Conservation (phyloP, 2,888 invertebrate species). For the Phaedon cochleariae region DNA sequence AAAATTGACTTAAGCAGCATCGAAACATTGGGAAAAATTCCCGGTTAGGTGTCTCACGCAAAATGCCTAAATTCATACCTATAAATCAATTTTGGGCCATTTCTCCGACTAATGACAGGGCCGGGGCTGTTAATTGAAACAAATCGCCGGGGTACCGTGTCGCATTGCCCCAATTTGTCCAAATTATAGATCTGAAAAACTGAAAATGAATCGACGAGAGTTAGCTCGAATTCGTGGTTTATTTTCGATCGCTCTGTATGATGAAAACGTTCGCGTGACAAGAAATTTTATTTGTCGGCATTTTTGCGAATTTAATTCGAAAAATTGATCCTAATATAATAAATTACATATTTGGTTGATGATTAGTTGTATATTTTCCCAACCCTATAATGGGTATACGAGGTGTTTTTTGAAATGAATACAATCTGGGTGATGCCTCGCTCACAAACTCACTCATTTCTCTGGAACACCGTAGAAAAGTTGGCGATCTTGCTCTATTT, state of each 20-base stretch:
- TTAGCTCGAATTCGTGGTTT: background rate
- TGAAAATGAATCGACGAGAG: background rate
- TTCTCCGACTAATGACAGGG: slow-evolving; percentile 42
- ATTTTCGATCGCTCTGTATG: background rate
- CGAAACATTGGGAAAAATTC: too few species aligned
- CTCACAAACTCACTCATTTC: too few species aligned
- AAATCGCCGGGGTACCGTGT: slow-evolving; percentile 19
- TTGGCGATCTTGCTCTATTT: too few species aligned
- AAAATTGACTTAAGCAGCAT: background rate
- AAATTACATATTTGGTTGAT: too few species aligned
- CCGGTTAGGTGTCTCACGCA: background rate
- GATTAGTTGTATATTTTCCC: too few species aligned
- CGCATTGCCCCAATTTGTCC: background rate
- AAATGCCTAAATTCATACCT: background rate
- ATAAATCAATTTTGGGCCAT: slow-evolving; percentile 15
- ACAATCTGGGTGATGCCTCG: too few species aligned
- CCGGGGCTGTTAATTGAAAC: slow-evolving; percentile 39
- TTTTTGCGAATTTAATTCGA: too few species aligned
- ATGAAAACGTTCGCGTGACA: background rate
- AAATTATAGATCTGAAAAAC: background rate
- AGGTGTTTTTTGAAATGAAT: too few species aligned
- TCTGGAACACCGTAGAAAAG: too few species aligned
- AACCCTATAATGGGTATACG: too few species aligned
- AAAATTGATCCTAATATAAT: too few species aligned
- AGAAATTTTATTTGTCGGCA: too few species aligned